Percentiles rank a stretch among this genome's conserved stretches.
Evolutionary conservation across 2,797 vertebrate genomes (phyloP).

Genomic region (Otus scops): DNA sequence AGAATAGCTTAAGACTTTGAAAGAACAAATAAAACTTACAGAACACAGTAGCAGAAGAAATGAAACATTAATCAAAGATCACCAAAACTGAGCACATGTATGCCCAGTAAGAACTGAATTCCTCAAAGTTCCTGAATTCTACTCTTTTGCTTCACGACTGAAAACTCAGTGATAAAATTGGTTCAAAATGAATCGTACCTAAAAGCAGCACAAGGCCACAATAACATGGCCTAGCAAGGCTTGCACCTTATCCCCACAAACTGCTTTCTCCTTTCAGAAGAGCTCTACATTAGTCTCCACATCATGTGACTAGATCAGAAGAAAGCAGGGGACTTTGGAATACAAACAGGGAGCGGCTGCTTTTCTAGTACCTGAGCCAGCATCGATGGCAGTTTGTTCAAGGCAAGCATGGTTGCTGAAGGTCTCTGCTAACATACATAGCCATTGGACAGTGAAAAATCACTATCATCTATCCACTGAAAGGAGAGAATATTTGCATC

Average conservation of each 20-base stretch:
- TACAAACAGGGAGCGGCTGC: neutral
- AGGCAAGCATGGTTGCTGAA: neutral
- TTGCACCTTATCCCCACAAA: neutral
- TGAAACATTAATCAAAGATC: neutral
- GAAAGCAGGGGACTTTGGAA: neutral
- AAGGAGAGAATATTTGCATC: neutral
- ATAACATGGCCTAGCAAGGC: fast-evolving
- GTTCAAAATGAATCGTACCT: neutral
- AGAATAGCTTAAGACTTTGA: neutral
- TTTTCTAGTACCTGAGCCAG: neutral
- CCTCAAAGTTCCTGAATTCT: neutral
- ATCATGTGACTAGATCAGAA: fast-evolving
- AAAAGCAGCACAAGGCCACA: neutral
- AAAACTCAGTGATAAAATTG: neutral
- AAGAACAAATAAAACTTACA: neutral
- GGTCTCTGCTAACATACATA: neutral
- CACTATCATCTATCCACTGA: neutral
- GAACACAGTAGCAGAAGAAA: neutral
- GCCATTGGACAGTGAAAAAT: neutral
- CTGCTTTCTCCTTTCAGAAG: neutral
- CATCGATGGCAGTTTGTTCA: neutral
- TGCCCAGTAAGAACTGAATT: neutral
- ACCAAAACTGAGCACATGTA: neutral
- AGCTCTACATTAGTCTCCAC: neutral
- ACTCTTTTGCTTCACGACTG: neutral